Conservation (phyloP, 2,888 invertebrate species). For the Pseudococcus longispinus region DNA sequence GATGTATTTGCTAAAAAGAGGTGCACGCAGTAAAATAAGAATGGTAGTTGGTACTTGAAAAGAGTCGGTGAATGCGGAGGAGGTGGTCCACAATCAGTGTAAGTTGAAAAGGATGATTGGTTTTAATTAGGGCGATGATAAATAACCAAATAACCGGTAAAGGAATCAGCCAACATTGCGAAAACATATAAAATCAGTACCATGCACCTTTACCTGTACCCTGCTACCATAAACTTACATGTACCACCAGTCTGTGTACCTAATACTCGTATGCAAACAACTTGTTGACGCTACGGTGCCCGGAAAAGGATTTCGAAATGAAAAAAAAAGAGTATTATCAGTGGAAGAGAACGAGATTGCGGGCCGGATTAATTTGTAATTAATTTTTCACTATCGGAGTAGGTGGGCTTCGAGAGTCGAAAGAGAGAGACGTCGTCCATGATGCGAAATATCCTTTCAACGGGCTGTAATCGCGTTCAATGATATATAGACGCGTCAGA, state of each 20-base stretch:
- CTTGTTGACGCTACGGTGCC: neutral
- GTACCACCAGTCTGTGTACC: neutral
- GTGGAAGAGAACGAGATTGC: slow-evolving; percentile 1
- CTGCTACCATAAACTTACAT: neutral
- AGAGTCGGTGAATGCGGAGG: neutral
- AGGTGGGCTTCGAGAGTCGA: neutral
- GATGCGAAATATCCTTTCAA: slow-evolving; percentile 17
- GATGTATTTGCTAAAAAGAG: neutral
- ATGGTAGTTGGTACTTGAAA: neutral
- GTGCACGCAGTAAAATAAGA: neutral
- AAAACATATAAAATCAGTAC: too few species aligned
- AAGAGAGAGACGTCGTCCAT: neutral
- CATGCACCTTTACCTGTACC: neutral
- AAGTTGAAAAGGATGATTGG: neutral
- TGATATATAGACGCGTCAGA: slow-evolving; percentile 32
- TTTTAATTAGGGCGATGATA: neutral
- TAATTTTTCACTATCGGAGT: neutral
- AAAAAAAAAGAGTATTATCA: neutral
- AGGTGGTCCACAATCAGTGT: neutral
- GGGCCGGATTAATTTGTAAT: slow-evolving; percentile 2
- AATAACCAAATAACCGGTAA: neutral
- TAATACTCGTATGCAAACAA: neutral
- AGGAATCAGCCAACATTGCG: neutral
- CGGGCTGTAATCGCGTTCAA: slow-evolving; percentile 6
- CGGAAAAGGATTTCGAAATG: neutral